Evolutionary conservation across 2,888 invertebrate genomes (phyloP).

Genomic region (Yponomeuta cagnagella): DNA sequence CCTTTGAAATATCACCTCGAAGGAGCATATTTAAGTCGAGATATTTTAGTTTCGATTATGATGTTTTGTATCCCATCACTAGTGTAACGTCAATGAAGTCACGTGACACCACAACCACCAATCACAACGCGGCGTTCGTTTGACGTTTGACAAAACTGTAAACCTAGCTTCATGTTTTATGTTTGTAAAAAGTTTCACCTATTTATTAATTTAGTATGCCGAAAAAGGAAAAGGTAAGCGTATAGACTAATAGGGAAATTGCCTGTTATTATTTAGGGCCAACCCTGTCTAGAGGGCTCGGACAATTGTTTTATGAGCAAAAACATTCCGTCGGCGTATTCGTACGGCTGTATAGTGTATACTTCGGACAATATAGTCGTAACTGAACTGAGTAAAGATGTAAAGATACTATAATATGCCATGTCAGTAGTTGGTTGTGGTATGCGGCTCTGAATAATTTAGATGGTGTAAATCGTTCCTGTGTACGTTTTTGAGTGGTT

Average conservation of each 20-base stretch:
- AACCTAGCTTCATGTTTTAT: slow-evolving; percentile 46
- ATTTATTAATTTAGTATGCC: slow-evolving; percentile 50
- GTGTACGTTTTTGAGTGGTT: slow-evolving; percentile 45
- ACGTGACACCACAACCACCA: slow-evolving; percentile 43
- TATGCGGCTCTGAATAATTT: slow-evolving; percentile 63
- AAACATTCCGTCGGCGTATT: slow-evolving; percentile 45
- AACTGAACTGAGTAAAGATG: slow-evolving; percentile 14
- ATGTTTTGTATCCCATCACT: not conserved
- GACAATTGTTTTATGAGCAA: not conserved
- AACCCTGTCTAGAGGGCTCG: not conserved
- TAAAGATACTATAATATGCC: slow-evolving; percentile 40
- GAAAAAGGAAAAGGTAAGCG: slow-evolving; percentile 56
- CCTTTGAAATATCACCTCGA: too few species aligned
- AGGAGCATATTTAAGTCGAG: too few species aligned
- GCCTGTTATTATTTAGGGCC: not conserved
- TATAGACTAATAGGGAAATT: slow-evolving; percentile 17
- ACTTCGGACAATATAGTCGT: slow-evolving; percentile 35
- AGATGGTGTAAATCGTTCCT: slow-evolving; percentile 42
- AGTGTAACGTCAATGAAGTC: slow-evolving; percentile 30
- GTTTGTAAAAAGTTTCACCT: slow-evolving; percentile 39
- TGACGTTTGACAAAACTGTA: slow-evolving; percentile 35
- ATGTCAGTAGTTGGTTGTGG: slow-evolving; percentile 66
- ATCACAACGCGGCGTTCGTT: slow-evolving; percentile 28
- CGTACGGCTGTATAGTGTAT: slow-evolving; percentile 28
- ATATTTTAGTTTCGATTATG: not conserved